Evolutionary conservation across 2,113 vertebrate genomes (phyloP).

Genomic region (Elephas maximus): DNA sequence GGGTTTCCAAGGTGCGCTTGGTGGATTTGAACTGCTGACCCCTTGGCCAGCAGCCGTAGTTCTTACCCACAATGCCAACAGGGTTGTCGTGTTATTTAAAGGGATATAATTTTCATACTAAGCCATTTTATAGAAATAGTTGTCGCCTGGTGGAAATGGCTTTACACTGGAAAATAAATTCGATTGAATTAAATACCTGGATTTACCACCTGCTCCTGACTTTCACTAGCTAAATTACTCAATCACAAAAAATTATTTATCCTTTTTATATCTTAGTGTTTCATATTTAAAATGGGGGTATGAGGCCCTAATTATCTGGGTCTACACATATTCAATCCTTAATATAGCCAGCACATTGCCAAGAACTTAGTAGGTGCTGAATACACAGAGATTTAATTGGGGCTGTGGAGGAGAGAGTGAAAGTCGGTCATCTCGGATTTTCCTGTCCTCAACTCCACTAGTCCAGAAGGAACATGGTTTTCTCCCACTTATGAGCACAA

Average conservation of each 20-base stretch:
- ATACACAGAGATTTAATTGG: neutral
- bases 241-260: conserved; percentile 9
- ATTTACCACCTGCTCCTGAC: neutral
- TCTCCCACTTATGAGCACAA: conserved; percentile 51
- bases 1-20: too few species aligned
- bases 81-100: neutral
- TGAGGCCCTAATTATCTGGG: neutral
- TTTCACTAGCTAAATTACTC: neutral
- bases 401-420: neutral
- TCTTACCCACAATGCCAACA: too few species aligned
- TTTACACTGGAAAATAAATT: neutral
- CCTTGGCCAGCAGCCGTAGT: too few species aligned
- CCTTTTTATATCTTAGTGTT: conserved; percentile 8
- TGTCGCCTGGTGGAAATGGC: neutral
- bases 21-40: too few species aligned
- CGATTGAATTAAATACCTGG: neutral
- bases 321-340: neutral
- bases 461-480: conserved; percentile 58
- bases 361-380: neutral
- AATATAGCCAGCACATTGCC: neutral
- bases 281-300: neutral
- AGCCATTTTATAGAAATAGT: neutral
- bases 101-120: neutral
- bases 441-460: conserved; percentile 32
- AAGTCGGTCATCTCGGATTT: conserved; percentile 42